Percentiles rank a stretch among this genome's conserved stretches.
Evolutionary conservation across 1,140 invertebrate species (phyloP).

Genomic region (Bombus turneri): DNA sequence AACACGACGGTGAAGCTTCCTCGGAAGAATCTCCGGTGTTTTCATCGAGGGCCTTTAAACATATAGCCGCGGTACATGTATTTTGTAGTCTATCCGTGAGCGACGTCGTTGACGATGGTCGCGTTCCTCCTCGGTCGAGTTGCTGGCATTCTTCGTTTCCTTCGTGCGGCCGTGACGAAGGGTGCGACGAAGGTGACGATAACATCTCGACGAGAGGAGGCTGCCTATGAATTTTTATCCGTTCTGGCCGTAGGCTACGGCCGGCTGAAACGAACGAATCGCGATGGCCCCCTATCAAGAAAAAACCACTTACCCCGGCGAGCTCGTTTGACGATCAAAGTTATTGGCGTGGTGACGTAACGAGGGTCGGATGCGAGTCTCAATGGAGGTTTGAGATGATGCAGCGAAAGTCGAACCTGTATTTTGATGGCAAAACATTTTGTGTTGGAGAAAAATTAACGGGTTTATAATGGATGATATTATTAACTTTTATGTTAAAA

Average conservation of each 20-base stretch:
- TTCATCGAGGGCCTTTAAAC: constrained; percentile 19
- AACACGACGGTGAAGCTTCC: neutral
- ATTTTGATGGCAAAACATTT: neutral
- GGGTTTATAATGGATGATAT: too few species aligned
- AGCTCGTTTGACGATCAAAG: constrained; percentile 55
- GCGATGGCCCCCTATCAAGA: constrained; percentile 46
- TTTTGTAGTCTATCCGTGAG: constrained; percentile 2
- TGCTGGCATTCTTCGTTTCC: constrained; percentile 61
- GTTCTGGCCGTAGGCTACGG: constrained; percentile 48
- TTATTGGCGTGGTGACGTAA: constrained; percentile 59
- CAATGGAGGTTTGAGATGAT: neutral
- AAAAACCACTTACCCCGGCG: constrained; percentile 45
- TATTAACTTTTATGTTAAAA: too few species aligned
- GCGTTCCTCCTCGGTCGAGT: constrained; percentile 28
- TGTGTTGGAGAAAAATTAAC: neutral
- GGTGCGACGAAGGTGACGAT: constrained; percentile 52
- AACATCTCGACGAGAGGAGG: constrained; percentile 65
- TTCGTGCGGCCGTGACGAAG: constrained; percentile 50
- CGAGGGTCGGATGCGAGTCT: constrained; percentile 17
- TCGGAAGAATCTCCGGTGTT: neutral
- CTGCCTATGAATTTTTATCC: constrained; percentile 69
- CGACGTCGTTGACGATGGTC: constrained; percentile 37
- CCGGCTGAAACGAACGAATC: constrained; percentile 49
- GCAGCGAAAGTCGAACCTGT: constrained; percentile 5
- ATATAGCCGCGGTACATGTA: constrained; percentile 13